These are phyloP conservation scores for Otocyon megalotis DNA, from an alignment of 2,113 vertebrate species.

Conservation along the genomic window DNA sequence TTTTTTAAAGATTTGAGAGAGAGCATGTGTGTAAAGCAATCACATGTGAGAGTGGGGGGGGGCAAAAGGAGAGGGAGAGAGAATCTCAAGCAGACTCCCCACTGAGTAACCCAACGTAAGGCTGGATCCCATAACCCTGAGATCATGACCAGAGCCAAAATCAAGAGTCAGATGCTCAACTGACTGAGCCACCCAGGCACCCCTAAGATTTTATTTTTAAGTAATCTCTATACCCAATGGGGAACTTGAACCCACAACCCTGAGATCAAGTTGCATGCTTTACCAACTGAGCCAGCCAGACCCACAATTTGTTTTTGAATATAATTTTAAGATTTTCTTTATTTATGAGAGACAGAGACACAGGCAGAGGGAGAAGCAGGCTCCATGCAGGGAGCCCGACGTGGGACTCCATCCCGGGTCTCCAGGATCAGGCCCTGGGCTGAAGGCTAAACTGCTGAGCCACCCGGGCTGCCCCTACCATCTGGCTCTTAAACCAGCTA, in stretches of 20 bases:
- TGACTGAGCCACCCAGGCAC: neutral
- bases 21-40: neutral
- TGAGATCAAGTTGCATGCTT: neutral
- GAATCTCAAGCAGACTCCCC: neutral
- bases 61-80: neutral
- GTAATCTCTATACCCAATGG: neutral
- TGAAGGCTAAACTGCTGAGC: no score
- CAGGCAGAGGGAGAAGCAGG: no score
- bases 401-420: no score
- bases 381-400: no score
- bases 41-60: neutral
- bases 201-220: neutral
- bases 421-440: no score
- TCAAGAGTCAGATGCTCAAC: neutral
- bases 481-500: neutral
- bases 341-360: no score
- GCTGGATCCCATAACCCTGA: neutral
- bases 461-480: no score
- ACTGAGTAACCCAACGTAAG: neutral
- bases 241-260: neutral
- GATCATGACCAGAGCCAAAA: neutral
- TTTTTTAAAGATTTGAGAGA: neutral
- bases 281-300: neutral
- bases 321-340: neutral
- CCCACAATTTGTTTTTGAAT: neutral